Evolutionary conservation across 30 jellyfish, hydroid and myxozoan species (phyloP), one percentile per base, ranked within the genome.

Genomic region (Nemopilema nomurai): DNA sequence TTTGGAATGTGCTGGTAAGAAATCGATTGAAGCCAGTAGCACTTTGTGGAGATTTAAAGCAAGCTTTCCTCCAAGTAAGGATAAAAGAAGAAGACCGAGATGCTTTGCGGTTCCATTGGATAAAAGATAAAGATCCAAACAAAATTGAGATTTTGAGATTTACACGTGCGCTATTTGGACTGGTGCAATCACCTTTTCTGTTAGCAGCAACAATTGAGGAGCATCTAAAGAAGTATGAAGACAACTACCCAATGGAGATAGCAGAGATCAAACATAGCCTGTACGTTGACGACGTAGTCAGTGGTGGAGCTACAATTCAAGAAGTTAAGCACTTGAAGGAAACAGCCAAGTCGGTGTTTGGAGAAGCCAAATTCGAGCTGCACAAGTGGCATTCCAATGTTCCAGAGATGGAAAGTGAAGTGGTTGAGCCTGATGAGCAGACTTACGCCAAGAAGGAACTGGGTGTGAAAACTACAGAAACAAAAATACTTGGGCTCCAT

Each of bases 371-470:
- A 49, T 57, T 71, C 31, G 82, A 21, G 72, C 86, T 89, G 81
- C 97, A 89, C 73, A 89, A 89, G 74, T 89, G 86, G 94, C 87
- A 80, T 73, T 89, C 93, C 22, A 89, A 89, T 70, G 80, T 28
- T 1, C 69, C 65, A 81, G 86, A 81, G 74, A 74, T 89, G 65
- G 97, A 89, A 67, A 82, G 29, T 28, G 80, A 73, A 53, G 26
- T 7, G 71, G 28, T 20, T 1, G 79, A 24, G 26, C 82, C 64
- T 32, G 67, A 1, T 26, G 75, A 81, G 41, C 82, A 67, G 67
- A 82, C 81, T 41, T 84, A 71, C 62, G 93, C 93, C 76, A 84
- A 84, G 71, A 32, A 62, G 27, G 80, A 70, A 49, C 77, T 88
- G 49, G 92, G 92, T 1, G 96, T 81, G 84, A 72, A 69, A 65